Evolutionary conservation across 64 coral and sea anemone genomes (phyloP), one percentile per base, ranked within the genome.

Genomic region (Porites lutea): DNA sequence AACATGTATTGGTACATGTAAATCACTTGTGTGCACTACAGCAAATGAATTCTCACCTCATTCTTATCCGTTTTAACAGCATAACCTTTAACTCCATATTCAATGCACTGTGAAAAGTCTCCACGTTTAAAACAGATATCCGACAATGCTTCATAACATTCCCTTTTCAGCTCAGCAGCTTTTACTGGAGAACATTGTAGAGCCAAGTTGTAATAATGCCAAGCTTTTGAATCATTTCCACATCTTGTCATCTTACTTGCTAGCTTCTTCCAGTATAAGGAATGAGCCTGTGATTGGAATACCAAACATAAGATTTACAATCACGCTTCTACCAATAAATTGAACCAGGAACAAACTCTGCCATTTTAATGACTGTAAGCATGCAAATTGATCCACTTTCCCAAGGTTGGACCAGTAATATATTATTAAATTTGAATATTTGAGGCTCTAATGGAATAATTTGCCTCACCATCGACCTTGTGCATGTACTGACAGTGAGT

Each of bases 201-300:
- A 20, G 61, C 81, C 63, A 84, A 84, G 14, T 84, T 84, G 81
- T 84, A 84, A 63, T 67, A 84, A 19, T 84, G 18, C 0, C 16
- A 47, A 12, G 61, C 81, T 52, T 50, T 68, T 4, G 13, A 13
- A 15, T 50, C 10, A n/a, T 51, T 48, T 51, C 4, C 61, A 21
- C 13, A 65, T 83, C 61, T 67, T 2, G 64, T 0, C 3, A 13
- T 49, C 13, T 52, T 67, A 46, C 64, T 63, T 49, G 81, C 81
- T 84, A 52, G 61, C 49, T 52, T 68, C 48, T 84, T 84, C 81
- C 81, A 84, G 81, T 52, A 84, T 0, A 68, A 10, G 52, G 81
- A 61, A 50, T 84, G 81, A 13, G 61, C 62, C 81, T 84, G 48
- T 51, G 16, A 22, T 10, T 14, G 10, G 9, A 76, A 73, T 53